phyloP scores from a whole-genome alignment of 2,113 vertebrate species.

The Myotis davidii region DNA sequence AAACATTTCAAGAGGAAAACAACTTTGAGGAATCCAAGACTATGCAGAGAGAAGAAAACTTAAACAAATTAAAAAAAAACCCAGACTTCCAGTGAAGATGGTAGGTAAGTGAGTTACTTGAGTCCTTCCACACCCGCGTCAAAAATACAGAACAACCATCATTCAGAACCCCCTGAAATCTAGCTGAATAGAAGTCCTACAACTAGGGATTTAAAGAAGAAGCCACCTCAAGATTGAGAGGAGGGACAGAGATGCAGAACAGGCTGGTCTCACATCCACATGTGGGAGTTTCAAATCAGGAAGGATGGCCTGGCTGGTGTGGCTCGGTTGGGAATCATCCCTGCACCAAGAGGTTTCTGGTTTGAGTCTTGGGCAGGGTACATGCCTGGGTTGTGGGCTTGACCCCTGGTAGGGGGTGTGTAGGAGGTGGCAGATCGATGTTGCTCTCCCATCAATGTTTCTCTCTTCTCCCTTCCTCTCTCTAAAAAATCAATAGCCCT shows the following conservation, averaged over 20 bases:
- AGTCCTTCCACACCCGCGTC: not conserved
- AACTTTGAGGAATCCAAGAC: not conserved
- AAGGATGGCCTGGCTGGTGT: not conserved
- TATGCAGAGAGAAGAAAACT: not conserved
- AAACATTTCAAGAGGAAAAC: slow-evolving; percentile 17
- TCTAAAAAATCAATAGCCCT: too few species aligned
- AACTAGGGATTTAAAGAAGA: not conserved
- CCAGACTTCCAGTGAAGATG: not conserved
- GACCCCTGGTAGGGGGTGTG: too few species aligned
- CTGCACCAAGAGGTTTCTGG: not conserved
- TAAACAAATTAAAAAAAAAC: not conserved
- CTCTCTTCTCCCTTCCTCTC: too few species aligned
- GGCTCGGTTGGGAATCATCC: not conserved
- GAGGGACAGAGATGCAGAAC: not conserved
- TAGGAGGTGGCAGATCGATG: too few species aligned
- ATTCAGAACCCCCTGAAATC: not conserved
- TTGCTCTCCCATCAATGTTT: too few species aligned
- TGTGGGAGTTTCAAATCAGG: not conserved
- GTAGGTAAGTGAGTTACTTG: not conserved
- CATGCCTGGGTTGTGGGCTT: not conserved
- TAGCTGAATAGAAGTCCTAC: not conserved
- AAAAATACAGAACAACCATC: not conserved
- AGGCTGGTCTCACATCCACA: not conserved
- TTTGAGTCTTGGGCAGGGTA: not conserved
- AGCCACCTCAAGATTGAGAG: not conserved